Base-by-base conservation (phyloP, 1,140 invertebrate species). In the Leptinotarsa defecta region DNA sequence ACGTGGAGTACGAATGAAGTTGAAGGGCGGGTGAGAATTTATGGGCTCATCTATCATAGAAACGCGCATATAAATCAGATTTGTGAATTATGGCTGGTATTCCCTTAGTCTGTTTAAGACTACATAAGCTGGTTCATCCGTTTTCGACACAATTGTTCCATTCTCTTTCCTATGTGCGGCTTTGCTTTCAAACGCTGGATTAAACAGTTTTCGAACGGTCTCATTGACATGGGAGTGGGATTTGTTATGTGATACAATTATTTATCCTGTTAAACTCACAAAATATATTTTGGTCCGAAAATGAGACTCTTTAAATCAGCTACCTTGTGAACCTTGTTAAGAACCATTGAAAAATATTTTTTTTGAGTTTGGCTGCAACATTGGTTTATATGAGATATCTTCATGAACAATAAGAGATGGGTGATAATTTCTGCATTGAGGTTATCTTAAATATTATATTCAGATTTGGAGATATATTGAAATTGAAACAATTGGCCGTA, bases 71-170 rank as follows among this genome's bases (percentile, higher is more conserved):
- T 68, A 43, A 68, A 68, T 68, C 67, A 68, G 67, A 34, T 48
- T 48, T 27, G 27, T 68, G 43, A 68, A 48, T 68, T 43, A 68
- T 68, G 43, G 67, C n/a, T 48, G 67, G 24, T 65, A 65, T 65
- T 68, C 67, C 43, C 67, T 27, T 27, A 20, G 67, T 68, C n/a
- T 68, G 67, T 17, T 48, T 68, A 68, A 68, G 67, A 68, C 67
- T 68, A 43, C 34, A 27, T 68, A 68, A 68, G 67, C 67, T 68
- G 13, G 24, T 68, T 68, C 67, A 68, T 68, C 67, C 67, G n/a
- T 48, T 43, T 48, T 68, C 67, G 24, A 68, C 34, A 43, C 43
- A n/a, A 68, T 48, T 68, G 34, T 68, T 43, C 34, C 34, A 68
- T 48, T 68, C 24, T 48, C 20, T 68, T 68, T 43, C 15, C 67